These are phyloP conservation scores for Platycheirus albimanus DNA, from an alignment of 2,888 invertebrate genomes.

Conservation along the genomic window DNA sequence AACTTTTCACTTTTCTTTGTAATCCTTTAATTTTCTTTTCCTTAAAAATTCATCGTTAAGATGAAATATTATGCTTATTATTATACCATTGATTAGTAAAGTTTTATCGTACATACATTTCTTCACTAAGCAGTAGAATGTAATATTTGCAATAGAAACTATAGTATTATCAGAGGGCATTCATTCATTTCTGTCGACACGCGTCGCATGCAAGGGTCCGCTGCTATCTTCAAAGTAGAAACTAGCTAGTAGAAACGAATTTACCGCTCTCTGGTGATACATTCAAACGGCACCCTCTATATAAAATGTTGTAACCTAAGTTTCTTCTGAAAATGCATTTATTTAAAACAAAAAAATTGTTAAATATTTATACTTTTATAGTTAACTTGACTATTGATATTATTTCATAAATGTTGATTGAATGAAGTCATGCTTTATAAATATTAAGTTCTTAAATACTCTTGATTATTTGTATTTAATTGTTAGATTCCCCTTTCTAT, in stretches of 20 bases:
- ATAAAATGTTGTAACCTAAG: constrained; percentile 32
- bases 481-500: neutral
- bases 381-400: too few species aligned
- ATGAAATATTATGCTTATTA: neutral
- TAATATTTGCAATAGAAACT: too few species aligned
- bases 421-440: constrained; percentile 3
- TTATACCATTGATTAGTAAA: neutral
- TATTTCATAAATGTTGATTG: too few species aligned
- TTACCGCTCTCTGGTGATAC: too few species aligned
- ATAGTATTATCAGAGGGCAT: too few species aligned
- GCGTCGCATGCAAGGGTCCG: too few species aligned
- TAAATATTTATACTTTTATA: constrained; percentile 55
- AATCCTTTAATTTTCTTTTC: constrained; percentile 6
- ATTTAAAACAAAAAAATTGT: too few species aligned
- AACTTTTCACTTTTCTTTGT: constrained; percentile 20
- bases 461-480: neutral
- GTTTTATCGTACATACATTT: neutral
- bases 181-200: too few species aligned
- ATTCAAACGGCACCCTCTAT: too few species aligned
- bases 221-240: too few species aligned
- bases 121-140: neutral
- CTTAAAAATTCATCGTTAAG: neutral
- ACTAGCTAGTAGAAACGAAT: too few species aligned
- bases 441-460: neutral
- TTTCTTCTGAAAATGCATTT: constrained; percentile 36